Base-by-base conservation (phyloP, 2,888 invertebrate species). In the Biston betularia region DNA sequence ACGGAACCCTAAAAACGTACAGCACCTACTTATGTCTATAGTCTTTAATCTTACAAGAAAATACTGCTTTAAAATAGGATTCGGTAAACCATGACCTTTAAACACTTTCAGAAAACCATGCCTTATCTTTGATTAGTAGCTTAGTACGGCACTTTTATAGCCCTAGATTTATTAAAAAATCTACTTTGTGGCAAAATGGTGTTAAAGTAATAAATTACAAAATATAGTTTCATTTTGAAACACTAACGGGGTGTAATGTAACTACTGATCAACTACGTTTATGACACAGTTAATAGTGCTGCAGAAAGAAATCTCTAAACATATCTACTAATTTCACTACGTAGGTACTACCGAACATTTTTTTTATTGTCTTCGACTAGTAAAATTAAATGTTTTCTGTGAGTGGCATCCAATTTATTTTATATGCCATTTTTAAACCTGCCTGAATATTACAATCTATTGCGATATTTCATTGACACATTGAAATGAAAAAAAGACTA, bases 221-320 rank as follows among this genome's bases (percentile, higher is more conserved):
- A 70, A 71, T 75, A 73, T 67, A 70, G 70, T 75, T 75, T 73
- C 72, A 74, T 73, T 74, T 74, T 63, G 60, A 68, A 71, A 68
- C 67, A 75, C 70, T 69, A 68, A 68, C 67, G 59, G 59, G 54
- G 59, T 60, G 63, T 68, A 68, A 68, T 67, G 67, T 68, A 68
- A 68, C 63, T 77, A 74, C 67, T 77, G 75, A 77, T 76, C 77
- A 78, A 77, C 72, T 78, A 75, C 74, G 74, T 73, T 75, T 70
- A 57, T 74, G 54, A 63, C 70, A 65, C 74, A 73, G 72, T 33
- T 12, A 4, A n/a, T 33, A 8, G 3, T n/a, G 24, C n/a, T 33
- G 7, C 3, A 54, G 54, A 15, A 42, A 33, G 54, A 1, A 38
- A 52, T 14, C 38, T 52, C 34, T 12, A 2, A 11, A 34, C 8